phyloP scores from a whole-genome alignment of 92 coral and sea anemone species.

The Porites rus region DNA sequence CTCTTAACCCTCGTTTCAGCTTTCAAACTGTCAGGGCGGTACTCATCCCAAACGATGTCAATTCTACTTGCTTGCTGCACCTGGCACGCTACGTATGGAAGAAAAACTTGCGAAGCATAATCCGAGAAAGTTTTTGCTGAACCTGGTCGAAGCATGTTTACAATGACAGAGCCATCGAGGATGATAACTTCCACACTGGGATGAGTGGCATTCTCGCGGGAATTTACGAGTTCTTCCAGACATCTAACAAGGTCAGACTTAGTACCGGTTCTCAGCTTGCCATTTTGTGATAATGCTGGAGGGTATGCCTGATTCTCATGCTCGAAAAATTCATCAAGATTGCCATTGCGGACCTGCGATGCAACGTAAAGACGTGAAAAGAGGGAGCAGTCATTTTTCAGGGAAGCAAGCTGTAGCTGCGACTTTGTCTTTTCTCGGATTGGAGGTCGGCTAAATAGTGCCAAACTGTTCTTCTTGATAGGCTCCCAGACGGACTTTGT shows the following conservation, averaged over 20 bases:
- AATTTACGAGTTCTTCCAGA: constrained; percentile 28
- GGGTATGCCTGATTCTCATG: constrained; percentile 67
- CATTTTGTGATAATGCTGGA: constrained; percentile 65
- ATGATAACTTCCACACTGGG: constrained; percentile 42
- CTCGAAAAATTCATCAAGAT: constrained; percentile 56
- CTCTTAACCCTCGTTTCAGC: constrained; percentile 46
- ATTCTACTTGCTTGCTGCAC: constrained; percentile 42
- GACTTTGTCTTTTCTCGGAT: constrained; percentile 49
- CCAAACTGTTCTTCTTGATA: constrained; percentile 60
- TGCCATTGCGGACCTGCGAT: constrained; percentile 60
- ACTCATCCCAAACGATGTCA: constrained; percentile 59
- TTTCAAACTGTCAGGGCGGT: constrained; percentile 49
- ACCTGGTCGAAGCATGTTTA: constrained; percentile 61
- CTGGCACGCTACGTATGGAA: constrained; percentile 44
- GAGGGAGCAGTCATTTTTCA: constrained; percentile 54
- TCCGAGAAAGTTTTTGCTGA: constrained; percentile 54
- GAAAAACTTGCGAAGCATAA: constrained; percentile 7
- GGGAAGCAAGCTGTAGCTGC: constrained; percentile 60
- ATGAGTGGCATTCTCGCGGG: constrained; percentile 34
- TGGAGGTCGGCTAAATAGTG: constrained; percentile 43
- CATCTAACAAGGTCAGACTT: constrained; percentile 62
- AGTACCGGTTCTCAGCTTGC: constrained; percentile 38
- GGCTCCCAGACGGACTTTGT: constrained; percentile 32
- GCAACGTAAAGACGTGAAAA: constrained; percentile 62
- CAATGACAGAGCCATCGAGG: constrained; percentile 60